phyloP scores from a whole-genome alignment of 2,797 vertebrate genomes.

The Pempheris klunzingeri region DNA sequence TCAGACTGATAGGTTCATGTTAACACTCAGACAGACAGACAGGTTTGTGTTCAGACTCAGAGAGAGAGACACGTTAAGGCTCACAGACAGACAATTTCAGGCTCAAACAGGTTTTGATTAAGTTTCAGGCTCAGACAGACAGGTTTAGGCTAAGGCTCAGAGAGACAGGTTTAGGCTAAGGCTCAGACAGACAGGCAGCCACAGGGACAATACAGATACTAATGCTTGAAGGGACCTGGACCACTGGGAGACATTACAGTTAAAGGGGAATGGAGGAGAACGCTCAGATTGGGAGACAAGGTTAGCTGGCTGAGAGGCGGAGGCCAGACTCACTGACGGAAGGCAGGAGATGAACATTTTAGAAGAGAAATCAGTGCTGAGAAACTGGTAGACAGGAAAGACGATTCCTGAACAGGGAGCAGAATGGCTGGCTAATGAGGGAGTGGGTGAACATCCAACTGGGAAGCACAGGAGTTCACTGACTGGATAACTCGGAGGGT shows the following conservation, averaged over 20 bases:
- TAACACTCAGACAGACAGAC: no score
- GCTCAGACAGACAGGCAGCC: slow-evolving; percentile 3
- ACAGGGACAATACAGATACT: background rate
- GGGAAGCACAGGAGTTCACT: slow-evolving; percentile 12
- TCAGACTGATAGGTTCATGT: no score
- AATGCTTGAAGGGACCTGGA: background rate
- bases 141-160: no score
- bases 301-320: slow-evolving; percentile 5
- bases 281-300: slow-evolving; percentile 1
- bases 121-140: no score
- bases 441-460: slow-evolving; percentile 2
- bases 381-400: slow-evolving; percentile 12
- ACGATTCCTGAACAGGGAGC: slow-evolving; percentile 19
- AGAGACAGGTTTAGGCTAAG: no score
- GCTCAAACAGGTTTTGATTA: no score
- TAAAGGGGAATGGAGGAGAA: background rate
- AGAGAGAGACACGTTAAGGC: no score
- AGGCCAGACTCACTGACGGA: slow-evolving; percentile 3
- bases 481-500: slow-evolving; percentile 22
- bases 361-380: slow-evolving; percentile 18
- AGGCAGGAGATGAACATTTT: slow-evolving; percentile 1
- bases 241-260: background rate
- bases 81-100: no score
- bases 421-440: slow-evolving; percentile 33
- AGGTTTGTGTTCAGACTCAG: no score